Evolutionary conservation across 2,113 vertebrate species (phyloP).

Genomic region (Rutilus rutilus): DNA sequence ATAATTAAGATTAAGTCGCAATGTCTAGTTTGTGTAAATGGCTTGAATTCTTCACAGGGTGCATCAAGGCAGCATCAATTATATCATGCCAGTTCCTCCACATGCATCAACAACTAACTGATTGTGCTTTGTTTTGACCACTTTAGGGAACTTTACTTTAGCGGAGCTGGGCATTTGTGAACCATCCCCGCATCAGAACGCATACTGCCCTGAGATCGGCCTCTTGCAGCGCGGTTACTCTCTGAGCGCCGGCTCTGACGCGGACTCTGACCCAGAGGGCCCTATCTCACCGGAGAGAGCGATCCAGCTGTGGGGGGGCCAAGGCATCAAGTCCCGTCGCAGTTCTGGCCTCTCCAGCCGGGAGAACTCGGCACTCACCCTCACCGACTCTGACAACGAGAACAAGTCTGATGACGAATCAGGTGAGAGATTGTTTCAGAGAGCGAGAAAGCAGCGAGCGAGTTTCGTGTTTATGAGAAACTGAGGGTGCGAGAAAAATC

Average conservation of each 20-base stretch:
- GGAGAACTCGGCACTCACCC: constrained; percentile 87
- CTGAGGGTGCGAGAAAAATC: neutral
- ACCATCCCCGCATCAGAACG: constrained; percentile 81
- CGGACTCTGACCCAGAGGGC: constrained; percentile 84
- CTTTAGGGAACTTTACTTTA: constrained; percentile 84
- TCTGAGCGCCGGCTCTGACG: constrained; percentile 81
- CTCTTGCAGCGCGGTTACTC: constrained; percentile 84
- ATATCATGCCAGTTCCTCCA: neutral
- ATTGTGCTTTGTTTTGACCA: constrained; percentile 52
- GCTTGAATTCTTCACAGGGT: neutral
- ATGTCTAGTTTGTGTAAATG: neutral
- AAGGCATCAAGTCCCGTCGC: constrained; percentile 80
- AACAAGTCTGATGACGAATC: constrained; percentile 89
- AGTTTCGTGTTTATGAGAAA: constrained; percentile 9
- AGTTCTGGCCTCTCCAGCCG: constrained; percentile 87
- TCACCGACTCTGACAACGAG: constrained; percentile 90
- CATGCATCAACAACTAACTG: neutral
- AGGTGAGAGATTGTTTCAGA: constrained; percentile 66
- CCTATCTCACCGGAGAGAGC: constrained; percentile 85
- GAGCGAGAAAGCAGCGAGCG: neutral
- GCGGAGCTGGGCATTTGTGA: constrained; percentile 90
- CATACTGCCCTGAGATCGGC: constrained; percentile 85
- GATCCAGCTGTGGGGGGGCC: constrained; percentile 84
- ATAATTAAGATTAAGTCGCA: neutral
- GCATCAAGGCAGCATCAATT: neutral